Conservation (phyloP, 2,888 invertebrate species). For the Lathronympha strigana region DNA sequence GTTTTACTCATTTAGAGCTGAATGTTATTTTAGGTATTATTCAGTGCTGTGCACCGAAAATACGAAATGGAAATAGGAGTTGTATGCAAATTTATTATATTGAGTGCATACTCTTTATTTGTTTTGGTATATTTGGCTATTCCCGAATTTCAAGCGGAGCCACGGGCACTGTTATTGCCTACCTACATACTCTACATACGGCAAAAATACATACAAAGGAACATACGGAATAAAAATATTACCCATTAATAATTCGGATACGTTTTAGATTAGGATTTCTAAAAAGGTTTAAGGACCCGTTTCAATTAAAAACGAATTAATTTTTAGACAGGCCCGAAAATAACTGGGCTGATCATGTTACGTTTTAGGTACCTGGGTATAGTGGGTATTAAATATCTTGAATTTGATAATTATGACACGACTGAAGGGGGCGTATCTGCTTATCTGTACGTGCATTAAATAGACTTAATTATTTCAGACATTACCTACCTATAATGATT, state of each 20-base stretch:
- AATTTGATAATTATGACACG: constrained; percentile 6
- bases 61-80: too few relatives aligned
- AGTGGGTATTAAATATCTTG: constrained; percentile 1
- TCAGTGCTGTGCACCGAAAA: too few relatives aligned
- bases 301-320: background rate
- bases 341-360: background rate
- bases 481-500: constrained; percentile 7
- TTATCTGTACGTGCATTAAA: constrained; percentile 5
- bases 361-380: background rate
- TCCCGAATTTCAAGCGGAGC: too few relatives aligned
- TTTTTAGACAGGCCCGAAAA: background rate
- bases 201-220: too few relatives aligned
- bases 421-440: constrained; percentile 22
- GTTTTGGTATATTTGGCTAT: too few relatives aligned
- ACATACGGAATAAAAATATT: background rate
- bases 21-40: too few relatives aligned
- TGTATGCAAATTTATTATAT: too few relatives aligned
- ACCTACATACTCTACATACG: too few relatives aligned
- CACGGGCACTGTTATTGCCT: too few relatives aligned
- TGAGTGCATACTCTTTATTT: too few relatives aligned
- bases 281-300: background rate
- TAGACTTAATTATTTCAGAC: constrained; percentile 8
- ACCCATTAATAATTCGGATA: background rate
- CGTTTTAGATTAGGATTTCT: background rate
- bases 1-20: too few relatives aligned